Percentiles rank a stretch among this genome's conserved stretches.
phyloP scores from a whole-genome alignment of 2,113 vertebrate species.

The Procavia capensis region DNA sequence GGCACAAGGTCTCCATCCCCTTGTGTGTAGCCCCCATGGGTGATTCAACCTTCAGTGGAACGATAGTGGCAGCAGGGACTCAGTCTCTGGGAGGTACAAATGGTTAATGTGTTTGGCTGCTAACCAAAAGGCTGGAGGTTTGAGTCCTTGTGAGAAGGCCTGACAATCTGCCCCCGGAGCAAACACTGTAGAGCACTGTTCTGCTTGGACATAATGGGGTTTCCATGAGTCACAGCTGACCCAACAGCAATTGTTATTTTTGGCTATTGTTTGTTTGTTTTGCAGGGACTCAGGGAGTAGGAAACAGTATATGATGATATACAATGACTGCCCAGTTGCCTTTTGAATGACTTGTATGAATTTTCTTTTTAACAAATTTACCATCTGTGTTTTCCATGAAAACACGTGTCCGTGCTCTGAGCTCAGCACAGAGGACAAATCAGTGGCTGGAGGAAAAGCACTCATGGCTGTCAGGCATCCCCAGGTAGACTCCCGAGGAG shows the following conservation, averaged over 20 bases:
- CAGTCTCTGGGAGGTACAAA: neutral
- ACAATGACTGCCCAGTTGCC: neutral
- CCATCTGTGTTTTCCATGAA: neutral
- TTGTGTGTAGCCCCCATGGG: neutral
- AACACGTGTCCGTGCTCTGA: neutral
- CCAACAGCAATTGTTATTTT: neutral
- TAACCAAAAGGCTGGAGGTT: neutral
- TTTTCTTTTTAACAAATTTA: neutral
- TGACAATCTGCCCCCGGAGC: neutral
- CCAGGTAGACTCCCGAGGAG: no score
- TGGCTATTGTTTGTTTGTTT: neutral
- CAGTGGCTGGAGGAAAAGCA: neutral
- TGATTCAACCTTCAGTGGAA: neutral
- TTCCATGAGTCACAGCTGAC: neutral
- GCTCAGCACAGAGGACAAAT: neutral
- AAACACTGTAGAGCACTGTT: neutral
- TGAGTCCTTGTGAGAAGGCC: neutral
- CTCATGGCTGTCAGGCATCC: neutral
- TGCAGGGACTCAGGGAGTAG: neutral
- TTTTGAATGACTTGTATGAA: neutral
- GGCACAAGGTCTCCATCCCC: neutral
- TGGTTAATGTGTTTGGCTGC: neutral
- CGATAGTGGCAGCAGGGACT: no score
- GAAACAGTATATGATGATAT: neutral
- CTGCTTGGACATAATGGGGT: neutral